Evolutionary conservation across 23 tunicate species (phyloP), one percentile per base, ranked within the genome.

Genomic region (Corella eumyota): DNA sequence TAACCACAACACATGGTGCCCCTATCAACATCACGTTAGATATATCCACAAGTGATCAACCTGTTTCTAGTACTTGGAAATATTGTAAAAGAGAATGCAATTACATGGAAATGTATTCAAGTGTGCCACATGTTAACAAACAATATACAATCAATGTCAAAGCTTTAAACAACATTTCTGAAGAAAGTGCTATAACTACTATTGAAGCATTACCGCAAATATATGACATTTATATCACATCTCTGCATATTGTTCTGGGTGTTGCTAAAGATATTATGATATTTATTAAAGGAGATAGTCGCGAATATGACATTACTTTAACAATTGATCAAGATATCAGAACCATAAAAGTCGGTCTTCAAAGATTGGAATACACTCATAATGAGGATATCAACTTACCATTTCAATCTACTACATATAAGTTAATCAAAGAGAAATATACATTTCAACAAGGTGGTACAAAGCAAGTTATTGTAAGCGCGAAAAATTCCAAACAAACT

Each of bases 191-290:
- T 11, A 6, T 19, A 7, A n/a, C 57, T 51, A 6, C 6, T 6
- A 19, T n/a, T n/a, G 57, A 51, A 51, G 23, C 57, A 9, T 6
- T 19, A 5, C 57, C 57, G 5, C 57, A 51, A 19, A 51, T 51
- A 51, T 51, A 51, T 51, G 57, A 51, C 23, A 27, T 51, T 7
- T 51, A 51, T 27, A 51, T 51, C 6, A 51, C 57, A 19, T 51
- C 57, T 7, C 6, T 6, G 23, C 57, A 25, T 51, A 5, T 51
- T 7, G n/a, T n/a, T n/a, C 27, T 19, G 6, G 23, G 23, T 19
- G 57, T 51, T 51, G 27, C 57, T n/a, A 51, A 25, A 25, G 22
- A 51, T 19, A 25, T 51, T 51, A 19, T 7, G 22, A 51, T 51
- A n/a, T 51, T n/a, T 27, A 19, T 51, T 27, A 51, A 27, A 19